Evolutionary conservation across 2,888 invertebrate genomes (phyloP).

Genomic region (Neria commutata): DNA sequence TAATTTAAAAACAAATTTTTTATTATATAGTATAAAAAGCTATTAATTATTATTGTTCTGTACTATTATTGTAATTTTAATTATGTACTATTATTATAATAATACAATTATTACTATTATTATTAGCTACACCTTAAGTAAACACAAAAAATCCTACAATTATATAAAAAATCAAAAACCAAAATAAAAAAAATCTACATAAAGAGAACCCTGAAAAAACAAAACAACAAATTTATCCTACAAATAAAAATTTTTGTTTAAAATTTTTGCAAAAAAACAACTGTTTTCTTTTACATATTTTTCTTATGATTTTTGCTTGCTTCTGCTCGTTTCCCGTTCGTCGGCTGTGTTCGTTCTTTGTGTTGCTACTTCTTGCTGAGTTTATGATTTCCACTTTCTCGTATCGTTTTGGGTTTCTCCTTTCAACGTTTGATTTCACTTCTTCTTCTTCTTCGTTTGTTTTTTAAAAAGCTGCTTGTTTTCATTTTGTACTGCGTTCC

Average conservation of each 20-base stretch:
- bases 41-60: conserved; percentile 2
- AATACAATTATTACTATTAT: conserved; percentile 50
- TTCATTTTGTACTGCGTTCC: too few relatives aligned
- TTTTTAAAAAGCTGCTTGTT: too few relatives aligned
- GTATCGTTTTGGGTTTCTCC: neutral
- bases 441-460: conserved; percentile 5
- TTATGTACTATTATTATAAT: conserved; percentile 37
- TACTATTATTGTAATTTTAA: conserved; percentile 36
- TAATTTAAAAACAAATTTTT: too few relatives aligned
- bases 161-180: conserved; percentile 15
- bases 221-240: conserved; percentile 42
- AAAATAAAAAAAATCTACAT: conserved; percentile 10
- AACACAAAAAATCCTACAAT: conserved; percentile 24
- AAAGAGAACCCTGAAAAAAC: conserved; percentile 28
- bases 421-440: neutral
- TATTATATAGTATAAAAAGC: too few relatives aligned
- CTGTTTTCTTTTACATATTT: conserved; percentile 24
- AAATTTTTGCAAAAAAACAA: conserved; percentile 37
- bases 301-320: too few relatives aligned
- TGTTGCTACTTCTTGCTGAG: conserved; percentile 10
- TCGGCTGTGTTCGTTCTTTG: conserved; percentile 28
- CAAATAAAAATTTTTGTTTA: conserved; percentile 49
- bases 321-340: conserved; percentile 28
- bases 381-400: conserved; percentile 19
- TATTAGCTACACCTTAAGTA: conserved; percentile 28